phyloP scores from a whole-genome alignment of 2,797 vertebrate species.

The Lepus oiostolus region DNA sequence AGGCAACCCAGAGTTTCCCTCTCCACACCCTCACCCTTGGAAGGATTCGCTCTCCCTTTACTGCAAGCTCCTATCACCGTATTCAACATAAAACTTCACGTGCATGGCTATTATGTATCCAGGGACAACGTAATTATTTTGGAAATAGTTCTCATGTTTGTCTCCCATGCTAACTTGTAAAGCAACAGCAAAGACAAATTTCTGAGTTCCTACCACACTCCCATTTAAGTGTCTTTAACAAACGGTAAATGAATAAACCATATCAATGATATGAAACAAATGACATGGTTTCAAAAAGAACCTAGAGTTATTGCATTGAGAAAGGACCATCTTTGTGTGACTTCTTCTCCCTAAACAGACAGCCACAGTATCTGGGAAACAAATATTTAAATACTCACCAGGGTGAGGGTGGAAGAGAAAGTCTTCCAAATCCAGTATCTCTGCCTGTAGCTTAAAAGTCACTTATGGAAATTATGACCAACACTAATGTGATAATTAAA shows the following conservation, averaged over 20 bases:
- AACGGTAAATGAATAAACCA: neutral
- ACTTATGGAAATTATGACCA: constrained; percentile 77
- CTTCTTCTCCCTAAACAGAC: neutral
- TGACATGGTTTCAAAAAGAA: neutral
- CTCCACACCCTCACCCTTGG: neutral
- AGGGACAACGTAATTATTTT: neutral
- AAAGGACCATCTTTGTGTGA: constrained; percentile 28
- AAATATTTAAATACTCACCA: constrained; percentile 22
- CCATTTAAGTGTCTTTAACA: neutral
- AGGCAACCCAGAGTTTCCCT: neutral
- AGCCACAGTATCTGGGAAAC: constrained; percentile 28
- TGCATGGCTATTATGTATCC: neutral
- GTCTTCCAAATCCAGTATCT: constrained; percentile 46
- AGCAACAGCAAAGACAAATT: neutral
- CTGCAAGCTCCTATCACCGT: neutral
- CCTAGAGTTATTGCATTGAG: neutral
- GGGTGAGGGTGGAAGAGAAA: neutral
- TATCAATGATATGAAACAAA: constrained; percentile 18
- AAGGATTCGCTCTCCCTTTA: neutral
- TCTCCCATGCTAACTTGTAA: neutral
- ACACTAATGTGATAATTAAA: constrained; percentile 82
- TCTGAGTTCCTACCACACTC: neutral
- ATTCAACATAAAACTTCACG: neutral
- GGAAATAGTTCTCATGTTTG: neutral
- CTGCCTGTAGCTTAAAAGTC: constrained; percentile 78